Evolutionary conservation across 2,113 vertebrate species (phyloP), one percentile per base, ranked within the genome.

Genomic region (Chinchilla lanigera): DNA sequence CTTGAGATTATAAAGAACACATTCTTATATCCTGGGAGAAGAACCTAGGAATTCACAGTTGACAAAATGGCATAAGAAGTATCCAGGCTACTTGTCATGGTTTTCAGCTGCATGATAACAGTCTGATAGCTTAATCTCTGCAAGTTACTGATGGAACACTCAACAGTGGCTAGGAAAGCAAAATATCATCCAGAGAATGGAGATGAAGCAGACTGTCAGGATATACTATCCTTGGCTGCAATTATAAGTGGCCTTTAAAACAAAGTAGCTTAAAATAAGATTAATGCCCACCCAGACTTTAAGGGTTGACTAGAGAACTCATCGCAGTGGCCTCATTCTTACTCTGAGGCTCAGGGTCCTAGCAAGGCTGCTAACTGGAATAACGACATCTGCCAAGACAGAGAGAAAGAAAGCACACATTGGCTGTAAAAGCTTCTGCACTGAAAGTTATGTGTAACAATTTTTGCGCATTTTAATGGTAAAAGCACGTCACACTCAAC

Each of bases 211-310:
- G 84, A 75, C 22, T 44, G 56, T 88, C 17, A 81, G 33, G 73
- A 63, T 82, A 28, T 47, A 50, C 28, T 61, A 86, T 38, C 52
- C 10, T 93, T 80, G 33, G 58, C 5, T 44, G 13, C 28, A 58
- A 3, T 95, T 92, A 91, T 6, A 24, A 93, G 69, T 54, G 50
- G 14, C 12, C 50, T 28, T 58, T 17, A 50, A 85, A 61, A 52
- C 16, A 38, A 83, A 94, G 38, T 86, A 69, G 26, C 22, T 82
- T 86, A 92, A 93, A 92, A 60, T 60, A 67, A 85, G 26, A 69
- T 85, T 26, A 90, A 47, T 95, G 86, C 63, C 95, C n/a, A n/a
- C 8, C 24, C 17, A 58, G 22, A 1, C 38, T 63, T 44, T 71
- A 52, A 69, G 4, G 28, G 3, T 71, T 83, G 44, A 5, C 44